phyloP scores from a whole-genome alignment of 2,797 vertebrate genomes.

The Pipistrellus pipistrellus region DNA sequence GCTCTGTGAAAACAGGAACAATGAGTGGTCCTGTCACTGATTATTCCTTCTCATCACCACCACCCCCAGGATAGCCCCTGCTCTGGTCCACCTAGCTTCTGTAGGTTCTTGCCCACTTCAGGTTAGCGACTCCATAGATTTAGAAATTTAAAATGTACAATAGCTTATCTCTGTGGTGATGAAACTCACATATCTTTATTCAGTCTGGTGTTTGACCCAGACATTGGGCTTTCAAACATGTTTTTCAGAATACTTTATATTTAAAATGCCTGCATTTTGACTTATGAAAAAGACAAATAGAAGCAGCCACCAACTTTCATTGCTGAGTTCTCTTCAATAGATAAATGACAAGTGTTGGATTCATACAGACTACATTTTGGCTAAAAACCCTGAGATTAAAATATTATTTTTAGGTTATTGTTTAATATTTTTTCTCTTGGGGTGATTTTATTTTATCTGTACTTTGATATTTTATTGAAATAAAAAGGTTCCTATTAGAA shows the following conservation, averaged over 20 bases:
- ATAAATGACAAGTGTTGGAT: not conserved
- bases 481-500: not conserved
- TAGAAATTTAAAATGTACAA: constrained; percentile 43
- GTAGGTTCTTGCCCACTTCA: not conserved
- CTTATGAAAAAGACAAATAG: constrained; percentile 36
- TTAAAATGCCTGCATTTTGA: constrained; percentile 49
- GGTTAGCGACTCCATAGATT: not conserved
- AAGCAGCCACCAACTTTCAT: constrained; percentile 2
- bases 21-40: not conserved
- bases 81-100: not conserved
- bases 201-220: constrained; percentile 32
- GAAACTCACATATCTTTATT: constrained; percentile 33
- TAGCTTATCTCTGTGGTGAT: constrained; percentile 40
- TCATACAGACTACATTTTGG: constrained; percentile 14
- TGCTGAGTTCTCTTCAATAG: not conserved
- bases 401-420: constrained; percentile 6
- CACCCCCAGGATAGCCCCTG: not conserved
- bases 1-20: not conserved
- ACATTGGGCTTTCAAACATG: constrained; percentile 29
- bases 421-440: constrained; percentile 1
- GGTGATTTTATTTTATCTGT: not conserved
- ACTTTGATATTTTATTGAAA: constrained; percentile 30
- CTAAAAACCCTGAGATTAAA: not conserved
- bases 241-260: constrained; percentile 59
- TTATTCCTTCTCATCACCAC: not conserved